Evolutionary conservation across 2,113 vertebrate species (phyloP), one percentile per base, ranked within the genome.

Genomic region (Pavo muticus): DNA sequence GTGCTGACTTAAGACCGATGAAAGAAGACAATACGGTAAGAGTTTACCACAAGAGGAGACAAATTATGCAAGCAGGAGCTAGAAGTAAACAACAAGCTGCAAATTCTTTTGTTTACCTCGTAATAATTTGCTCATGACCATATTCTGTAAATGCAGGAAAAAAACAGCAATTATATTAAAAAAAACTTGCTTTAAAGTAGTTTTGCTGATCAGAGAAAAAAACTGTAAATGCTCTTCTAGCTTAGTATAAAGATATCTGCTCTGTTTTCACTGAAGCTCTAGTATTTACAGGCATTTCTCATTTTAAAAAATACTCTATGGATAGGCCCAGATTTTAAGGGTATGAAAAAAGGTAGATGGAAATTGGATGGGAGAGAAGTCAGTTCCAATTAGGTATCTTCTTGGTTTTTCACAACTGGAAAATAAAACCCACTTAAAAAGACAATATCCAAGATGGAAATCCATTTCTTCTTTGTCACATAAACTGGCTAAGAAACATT

Each of bases 401-500:
- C 72, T 44, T 59, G 15, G 18, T 71, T 75, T 25, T 76, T 81
- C 32, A 81, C 20, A 74, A 52, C 12, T 48, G 48, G 39, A 71
- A 74, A 87, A 92, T 47, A 87, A 93, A 93, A 88, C 37, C 39
- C 16, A 47, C 21, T 87, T 75, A 18, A 69, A 71, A 80, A 72
- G n/a, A 39, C 6, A 64, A 44, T 30, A 82, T 25, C 12, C 25
- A 61, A 89, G 20, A 12, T 10, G 56, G 47, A 87, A 87, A 71
- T 37, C 8, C 4, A 10, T 59, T 74, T 54, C 7, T 74, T 10
- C 14, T 60, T 48, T 40, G 14, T 69, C 37, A 52, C 8, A 35
- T 44, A 18, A 63, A 30, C 3, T 40, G 4, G 23, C 61, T 32
- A 82, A 39, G 56, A 93, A 78, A 61, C 0, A 3, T 17, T 30